Conservation (phyloP, 2,888 invertebrate genomes). For the Cylindroiulus punctatus region DNA sequence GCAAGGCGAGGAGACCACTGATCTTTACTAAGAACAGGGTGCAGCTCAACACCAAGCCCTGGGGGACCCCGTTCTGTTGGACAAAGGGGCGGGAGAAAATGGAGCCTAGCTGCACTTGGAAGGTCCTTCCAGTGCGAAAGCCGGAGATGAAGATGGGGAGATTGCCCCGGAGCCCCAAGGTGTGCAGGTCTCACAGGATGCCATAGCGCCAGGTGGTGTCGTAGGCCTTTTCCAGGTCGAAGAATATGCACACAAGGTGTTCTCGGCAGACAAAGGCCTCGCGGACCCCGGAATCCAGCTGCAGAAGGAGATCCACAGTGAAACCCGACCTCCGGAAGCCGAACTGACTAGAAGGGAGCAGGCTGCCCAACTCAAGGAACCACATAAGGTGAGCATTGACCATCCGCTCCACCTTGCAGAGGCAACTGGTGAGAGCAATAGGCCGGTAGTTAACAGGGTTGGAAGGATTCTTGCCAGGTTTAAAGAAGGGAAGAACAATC, state of each 20-base stretch:
- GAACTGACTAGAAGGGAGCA: slow-evolving; percentile 58
- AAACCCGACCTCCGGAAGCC: neutral
- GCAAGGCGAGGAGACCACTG: no score
- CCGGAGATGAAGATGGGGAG: neutral
- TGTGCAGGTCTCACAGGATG: neutral
- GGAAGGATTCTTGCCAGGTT: neutral
- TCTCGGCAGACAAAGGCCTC: neutral
- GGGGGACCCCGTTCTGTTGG: neutral
- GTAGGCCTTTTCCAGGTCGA: neutral
- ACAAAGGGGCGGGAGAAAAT: neutral
- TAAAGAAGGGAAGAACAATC: neutral
- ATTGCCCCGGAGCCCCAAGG: neutral
- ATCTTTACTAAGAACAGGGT: neutral
- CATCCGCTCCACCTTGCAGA: slow-evolving; percentile 53
- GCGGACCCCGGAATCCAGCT: neutral
- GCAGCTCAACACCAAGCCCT: neutral
- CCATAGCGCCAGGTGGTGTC: neutral
- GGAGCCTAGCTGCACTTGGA: no score
- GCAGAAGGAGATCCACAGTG: neutral
- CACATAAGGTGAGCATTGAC: slow-evolving; percentile 58
- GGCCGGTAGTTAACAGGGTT: no score
- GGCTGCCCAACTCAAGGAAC: slow-evolving; percentile 59
- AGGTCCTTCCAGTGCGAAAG: no score
- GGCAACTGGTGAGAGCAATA: no score
- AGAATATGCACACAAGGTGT: neutral